Conservation (phyloP, 2,888 invertebrate species). For the Melinaea marsaeus region DNA sequence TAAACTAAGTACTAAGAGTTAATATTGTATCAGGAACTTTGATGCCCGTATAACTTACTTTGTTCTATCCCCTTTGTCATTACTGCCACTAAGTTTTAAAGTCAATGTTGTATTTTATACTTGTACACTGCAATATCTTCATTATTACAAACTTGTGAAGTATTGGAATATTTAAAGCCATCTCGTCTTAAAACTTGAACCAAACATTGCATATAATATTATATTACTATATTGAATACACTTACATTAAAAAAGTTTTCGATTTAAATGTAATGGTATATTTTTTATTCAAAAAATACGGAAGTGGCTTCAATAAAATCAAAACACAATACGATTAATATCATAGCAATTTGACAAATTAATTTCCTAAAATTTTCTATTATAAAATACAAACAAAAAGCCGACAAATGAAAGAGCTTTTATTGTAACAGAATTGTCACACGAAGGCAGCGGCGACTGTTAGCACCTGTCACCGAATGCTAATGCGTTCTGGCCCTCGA, state of each 20-base stretch:
- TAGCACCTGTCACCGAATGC: conserved; percentile 68
- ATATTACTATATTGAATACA: too few species aligned
- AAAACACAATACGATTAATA: neutral
- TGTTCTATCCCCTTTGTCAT: conserved; percentile 36
- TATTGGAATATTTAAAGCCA: too few species aligned
- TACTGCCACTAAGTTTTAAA: conserved; percentile 34
- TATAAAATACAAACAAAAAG: conserved; percentile 1
- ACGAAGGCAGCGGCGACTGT: conserved; percentile 31
- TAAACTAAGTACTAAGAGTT: conserved; percentile 21
- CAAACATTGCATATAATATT: too few species aligned
- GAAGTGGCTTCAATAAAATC: too few species aligned
- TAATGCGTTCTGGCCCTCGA: conserved; percentile 42
- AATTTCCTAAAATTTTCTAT: neutral
- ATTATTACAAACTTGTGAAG: too few species aligned
- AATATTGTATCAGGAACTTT: conserved; percentile 24
- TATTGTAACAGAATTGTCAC: conserved; percentile 21
- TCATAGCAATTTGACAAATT: neutral
- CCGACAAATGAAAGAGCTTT: conserved; percentile 5
- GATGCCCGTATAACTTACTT: conserved; percentile 33
- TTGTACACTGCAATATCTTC: conserved; percentile 21
- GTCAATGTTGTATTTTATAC: conserved; percentile 26
- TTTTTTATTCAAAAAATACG: too few species aligned
- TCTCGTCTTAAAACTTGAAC: too few species aligned
- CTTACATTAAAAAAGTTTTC: too few species aligned
- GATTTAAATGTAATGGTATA: too few species aligned